phyloP scores from a whole-genome alignment of 2,113 vertebrate species.

The Cromileptes altivelis region DNA sequence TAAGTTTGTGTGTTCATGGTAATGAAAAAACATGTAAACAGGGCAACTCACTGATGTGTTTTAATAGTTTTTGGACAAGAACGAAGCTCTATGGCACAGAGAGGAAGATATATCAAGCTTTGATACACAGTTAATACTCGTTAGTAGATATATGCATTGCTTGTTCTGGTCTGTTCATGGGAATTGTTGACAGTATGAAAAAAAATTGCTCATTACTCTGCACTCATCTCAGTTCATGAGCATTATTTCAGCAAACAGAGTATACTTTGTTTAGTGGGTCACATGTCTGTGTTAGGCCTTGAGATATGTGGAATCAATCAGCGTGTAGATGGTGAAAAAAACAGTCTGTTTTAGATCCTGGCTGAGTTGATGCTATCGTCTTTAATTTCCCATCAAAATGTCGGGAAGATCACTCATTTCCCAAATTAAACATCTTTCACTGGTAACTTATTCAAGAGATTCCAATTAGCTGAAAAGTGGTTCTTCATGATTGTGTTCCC shows the following conservation, averaged over 20 bases:
- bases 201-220: background rate
- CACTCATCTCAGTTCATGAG: background rate
- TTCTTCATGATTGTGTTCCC: slow-evolving; percentile 88
- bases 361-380: slow-evolving; percentile 85
- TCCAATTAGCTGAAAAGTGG: slow-evolving; percentile 92
- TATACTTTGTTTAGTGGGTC: slow-evolving; percentile 18
- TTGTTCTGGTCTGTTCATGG: background rate
- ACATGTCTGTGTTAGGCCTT: background rate
- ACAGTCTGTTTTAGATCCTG: slow-evolving; percentile 12
- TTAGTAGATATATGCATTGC: background rate
- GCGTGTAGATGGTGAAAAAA: slow-evolving; percentile 16
- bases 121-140: background rate
- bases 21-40: no score
- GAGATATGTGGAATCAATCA: slow-evolving; percentile 48
- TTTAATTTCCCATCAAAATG: slow-evolving; percentile 93
- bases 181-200: background rate
- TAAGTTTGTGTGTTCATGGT: no score
- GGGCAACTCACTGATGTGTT: no score
- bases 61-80: no score
- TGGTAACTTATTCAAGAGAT: slow-evolving; percentile 91
- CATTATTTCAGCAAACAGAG: slow-evolving; percentile 2
- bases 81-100: no score
- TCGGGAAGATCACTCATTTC: slow-evolving; percentile 90
- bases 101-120: no score
- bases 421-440: slow-evolving; percentile 92